These are phyloP conservation scores for Apodemia duryi DNA, from an alignment of 2,888 invertebrate species.

Conservation along the genomic window DNA sequence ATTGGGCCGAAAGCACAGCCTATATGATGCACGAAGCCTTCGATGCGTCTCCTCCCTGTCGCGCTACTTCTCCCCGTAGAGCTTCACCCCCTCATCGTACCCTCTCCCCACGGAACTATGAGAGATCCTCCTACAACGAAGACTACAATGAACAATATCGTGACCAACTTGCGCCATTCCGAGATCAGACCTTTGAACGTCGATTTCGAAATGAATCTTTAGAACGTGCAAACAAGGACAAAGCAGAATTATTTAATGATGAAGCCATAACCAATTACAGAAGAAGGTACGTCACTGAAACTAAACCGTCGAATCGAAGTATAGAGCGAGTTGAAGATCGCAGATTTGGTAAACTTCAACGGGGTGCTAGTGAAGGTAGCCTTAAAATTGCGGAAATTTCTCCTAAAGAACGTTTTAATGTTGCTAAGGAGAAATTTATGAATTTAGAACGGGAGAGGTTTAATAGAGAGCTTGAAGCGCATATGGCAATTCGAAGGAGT, in stretches of 20 bases:
- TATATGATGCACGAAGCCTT: slow-evolving; percentile 82
- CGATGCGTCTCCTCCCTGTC: slow-evolving; percentile 65
- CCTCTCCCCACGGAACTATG: slow-evolving; percentile 46
- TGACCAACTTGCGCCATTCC: slow-evolving; percentile 62
- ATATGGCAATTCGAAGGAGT: slow-evolving; percentile 73
- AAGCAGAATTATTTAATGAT: slow-evolving; percentile 58
- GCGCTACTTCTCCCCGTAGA: slow-evolving; percentile 39
- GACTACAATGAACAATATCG: slow-evolving; percentile 48
- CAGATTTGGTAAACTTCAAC: slow-evolving; percentile 61
- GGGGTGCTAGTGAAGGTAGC: slow-evolving; percentile 70
- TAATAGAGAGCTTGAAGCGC: slow-evolving; percentile 76
- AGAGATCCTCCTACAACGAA: slow-evolving; percentile 39
- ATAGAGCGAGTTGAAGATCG: slow-evolving; percentile 70
- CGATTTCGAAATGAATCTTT: slow-evolving; percentile 68
- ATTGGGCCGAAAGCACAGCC: slow-evolving; percentile 84
- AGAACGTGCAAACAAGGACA: slow-evolving; percentile 57
- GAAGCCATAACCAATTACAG: slow-evolving; percentile 57
- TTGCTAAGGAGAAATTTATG: slow-evolving; percentile 92
- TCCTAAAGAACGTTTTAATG: slow-evolving; percentile 89
- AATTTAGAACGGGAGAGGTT: slow-evolving; percentile 86
- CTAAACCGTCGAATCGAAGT: slow-evolving; percentile 67
- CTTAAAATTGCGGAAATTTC: slow-evolving; percentile 68
- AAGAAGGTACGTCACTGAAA: slow-evolving; percentile 71
- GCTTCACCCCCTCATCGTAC: slow-evolving; percentile 46
- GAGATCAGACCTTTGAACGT: slow-evolving; percentile 62